These are phyloP conservation scores for Mythimna ferrago DNA, from an alignment of 2,888 invertebrate genomes.

Conservation along the genomic window DNA sequence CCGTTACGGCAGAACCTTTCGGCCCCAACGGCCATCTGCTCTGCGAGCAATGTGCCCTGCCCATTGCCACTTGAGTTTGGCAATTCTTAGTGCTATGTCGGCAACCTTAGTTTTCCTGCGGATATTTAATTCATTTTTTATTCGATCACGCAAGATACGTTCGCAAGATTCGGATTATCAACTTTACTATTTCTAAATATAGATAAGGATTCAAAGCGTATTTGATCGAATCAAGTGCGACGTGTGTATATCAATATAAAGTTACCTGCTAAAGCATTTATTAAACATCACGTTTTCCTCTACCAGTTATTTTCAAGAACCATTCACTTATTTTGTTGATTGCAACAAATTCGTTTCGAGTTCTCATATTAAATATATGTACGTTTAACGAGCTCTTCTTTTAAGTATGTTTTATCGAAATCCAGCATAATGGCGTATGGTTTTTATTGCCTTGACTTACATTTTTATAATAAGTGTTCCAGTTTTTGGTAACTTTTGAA, in stretches of 20 bases:
- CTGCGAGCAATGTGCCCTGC: too few relatives aligned
- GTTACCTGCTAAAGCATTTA: conserved; percentile 24
- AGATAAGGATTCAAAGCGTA: neutral
- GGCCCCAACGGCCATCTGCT: too few relatives aligned
- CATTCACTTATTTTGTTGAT: conserved; percentile 61
- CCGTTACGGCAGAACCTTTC: too few relatives aligned
- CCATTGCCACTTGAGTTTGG: too few relatives aligned
- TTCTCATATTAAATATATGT: conserved; percentile 54
- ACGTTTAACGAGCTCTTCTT: conserved; percentile 54
- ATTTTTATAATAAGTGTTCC: conserved; percentile 27
- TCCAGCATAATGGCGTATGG: conserved; percentile 30
- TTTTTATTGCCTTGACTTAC: conserved; percentile 22
- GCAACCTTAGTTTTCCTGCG: too few relatives aligned
- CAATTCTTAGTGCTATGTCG: too few relatives aligned
- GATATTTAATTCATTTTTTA: too few relatives aligned
- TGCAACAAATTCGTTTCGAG: conserved; percentile 52
- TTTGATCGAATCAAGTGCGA: conserved; percentile 3
- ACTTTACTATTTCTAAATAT: too few relatives aligned
- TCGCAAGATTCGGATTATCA: too few relatives aligned
- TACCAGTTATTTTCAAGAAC: conserved; percentile 55
- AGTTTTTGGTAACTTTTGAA: neutral
- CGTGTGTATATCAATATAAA: conserved; percentile 10
- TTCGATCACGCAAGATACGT: too few relatives aligned
- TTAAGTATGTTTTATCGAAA: conserved; percentile 50
- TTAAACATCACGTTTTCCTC: conserved; percentile 51